Percentiles rank a stretch among this genome's conserved stretches.
These are phyloP conservation scores for Thaumetopoea pityocampa DNA, from an alignment of 1,140 invertebrate genomes.

Conservation along the genomic window DNA sequence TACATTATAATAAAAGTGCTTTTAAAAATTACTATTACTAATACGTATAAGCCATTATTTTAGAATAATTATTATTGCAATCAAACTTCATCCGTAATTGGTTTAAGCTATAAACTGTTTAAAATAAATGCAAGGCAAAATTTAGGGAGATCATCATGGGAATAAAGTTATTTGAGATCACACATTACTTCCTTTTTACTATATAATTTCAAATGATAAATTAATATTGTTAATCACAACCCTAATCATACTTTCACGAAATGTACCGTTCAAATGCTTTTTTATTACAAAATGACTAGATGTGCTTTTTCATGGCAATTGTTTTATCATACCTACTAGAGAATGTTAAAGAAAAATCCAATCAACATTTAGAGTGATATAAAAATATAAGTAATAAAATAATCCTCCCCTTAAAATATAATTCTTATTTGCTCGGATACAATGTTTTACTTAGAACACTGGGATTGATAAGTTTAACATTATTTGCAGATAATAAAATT, in stretches of 20 bases:
- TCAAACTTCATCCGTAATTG: conserved; percentile 22
- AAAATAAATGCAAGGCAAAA: conserved; percentile 63
- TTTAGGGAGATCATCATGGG: conserved; percentile 65
- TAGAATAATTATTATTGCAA: conserved; percentile 46
- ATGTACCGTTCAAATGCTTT: conserved; percentile 48
- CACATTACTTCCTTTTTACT: conserved; percentile 43
- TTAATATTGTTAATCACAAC: conserved; percentile 71
- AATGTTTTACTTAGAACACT: conserved; percentile 22
- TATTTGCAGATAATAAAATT: no score
- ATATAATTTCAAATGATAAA: conserved; percentile 42
- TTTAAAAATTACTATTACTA: conserved; percentile 40
- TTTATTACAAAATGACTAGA: conserved; percentile 64
- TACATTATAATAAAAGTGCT: conserved; percentile 42
- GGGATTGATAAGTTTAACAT: conserved; percentile 26
- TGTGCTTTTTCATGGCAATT: conserved; percentile 58
- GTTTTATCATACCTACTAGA: conserved; percentile 30
- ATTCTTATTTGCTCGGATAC: conserved; percentile 13
- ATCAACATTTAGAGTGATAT: conserved; percentile 21
- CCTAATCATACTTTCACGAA: conserved; percentile 55
- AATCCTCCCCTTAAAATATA: conserved; percentile 25
- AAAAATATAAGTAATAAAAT: conserved; percentile 30
- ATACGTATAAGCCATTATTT: conserved; percentile 40
- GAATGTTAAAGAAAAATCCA: conserved; percentile 18
- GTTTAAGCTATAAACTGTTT: conserved; percentile 32
- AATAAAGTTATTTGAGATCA: conserved; percentile 62